A percentile compares a stretch with the other conserved stretches of the same genome.
phyloP scores from a whole-genome alignment of 2,797 vertebrate genomes.

The Danio jaintianensis region DNA sequence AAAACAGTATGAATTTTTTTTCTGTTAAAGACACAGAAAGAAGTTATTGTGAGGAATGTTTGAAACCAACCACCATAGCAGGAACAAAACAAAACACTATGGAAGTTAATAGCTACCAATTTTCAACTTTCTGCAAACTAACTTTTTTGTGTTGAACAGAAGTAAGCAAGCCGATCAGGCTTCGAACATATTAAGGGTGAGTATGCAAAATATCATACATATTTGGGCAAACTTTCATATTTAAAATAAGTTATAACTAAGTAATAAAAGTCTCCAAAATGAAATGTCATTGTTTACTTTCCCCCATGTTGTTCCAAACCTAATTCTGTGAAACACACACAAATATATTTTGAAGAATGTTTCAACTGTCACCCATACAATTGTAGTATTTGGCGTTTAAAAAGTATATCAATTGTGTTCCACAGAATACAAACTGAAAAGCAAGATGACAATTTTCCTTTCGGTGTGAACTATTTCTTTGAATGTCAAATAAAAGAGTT shows the following conservation, averaged over 20 bases:
- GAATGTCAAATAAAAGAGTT: neutral
- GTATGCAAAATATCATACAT: neutral
- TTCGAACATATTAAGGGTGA: too few species aligned
- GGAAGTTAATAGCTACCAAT: too few species aligned
- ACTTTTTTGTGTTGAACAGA: too few species aligned
- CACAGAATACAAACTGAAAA: neutral
- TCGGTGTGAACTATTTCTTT: neutral
- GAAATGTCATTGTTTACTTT: neutral
- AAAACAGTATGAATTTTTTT: too few species aligned
- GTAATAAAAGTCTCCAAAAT: neutral
- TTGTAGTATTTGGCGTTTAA: neutral
- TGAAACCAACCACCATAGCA: too few species aligned
- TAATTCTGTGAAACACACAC: neutral
- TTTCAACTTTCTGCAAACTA: too few species aligned
- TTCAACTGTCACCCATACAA: neutral
- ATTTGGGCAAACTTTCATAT: too few species aligned
- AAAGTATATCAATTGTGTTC: neutral
- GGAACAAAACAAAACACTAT: too few species aligned
- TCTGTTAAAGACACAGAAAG: too few species aligned
- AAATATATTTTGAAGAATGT: neutral
- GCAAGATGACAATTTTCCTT: neutral
- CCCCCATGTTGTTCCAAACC: neutral
- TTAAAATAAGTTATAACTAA: neutral
- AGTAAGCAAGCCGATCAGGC: too few species aligned
- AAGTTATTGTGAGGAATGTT: too few species aligned